These are phyloP conservation scores for Danaus chrysippus DNA, from an alignment of 2,888 invertebrate genomes.

Conservation along the genomic window DNA sequence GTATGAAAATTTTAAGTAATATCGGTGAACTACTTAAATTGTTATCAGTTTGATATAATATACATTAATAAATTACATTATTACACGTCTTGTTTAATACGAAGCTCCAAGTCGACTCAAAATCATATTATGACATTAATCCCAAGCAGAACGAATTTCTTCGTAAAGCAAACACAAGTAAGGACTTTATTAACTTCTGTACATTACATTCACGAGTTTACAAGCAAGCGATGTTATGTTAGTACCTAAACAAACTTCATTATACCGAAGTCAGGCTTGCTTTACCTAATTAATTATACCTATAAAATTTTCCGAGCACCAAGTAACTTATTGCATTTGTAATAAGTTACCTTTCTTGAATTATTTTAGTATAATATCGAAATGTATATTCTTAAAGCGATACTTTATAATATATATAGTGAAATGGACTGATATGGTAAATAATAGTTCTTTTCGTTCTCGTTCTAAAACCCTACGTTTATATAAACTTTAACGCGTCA, in stretches of 20 bases:
- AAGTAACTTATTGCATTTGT: conserved; percentile 5
- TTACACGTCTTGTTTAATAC: no score
- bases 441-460: no score
- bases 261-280: conserved; percentile 23
- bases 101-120: not conserved
- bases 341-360: conserved; percentile 2
- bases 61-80: no score
- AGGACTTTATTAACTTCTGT: conserved; percentile 12
- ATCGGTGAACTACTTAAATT: no score
- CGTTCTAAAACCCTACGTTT: no score
- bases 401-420: no score
- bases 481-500: no score
- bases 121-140: not conserved
- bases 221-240: conserved; percentile 24
- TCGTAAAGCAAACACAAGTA: conserved; percentile 10
- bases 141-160: no score
- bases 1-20: no score
- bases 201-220: conserved; percentile 23
- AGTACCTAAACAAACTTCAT: conserved; percentile 33
- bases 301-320: conserved; percentile 22
- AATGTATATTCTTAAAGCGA: not conserved
- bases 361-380: not conserved
- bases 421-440: no score
- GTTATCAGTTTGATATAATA: no score
- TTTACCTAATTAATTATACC: conserved; percentile 27